These are phyloP conservation scores for Falco berigora DNA, from an alignment of 2,797 vertebrate species.

Conservation along the genomic window DNA sequence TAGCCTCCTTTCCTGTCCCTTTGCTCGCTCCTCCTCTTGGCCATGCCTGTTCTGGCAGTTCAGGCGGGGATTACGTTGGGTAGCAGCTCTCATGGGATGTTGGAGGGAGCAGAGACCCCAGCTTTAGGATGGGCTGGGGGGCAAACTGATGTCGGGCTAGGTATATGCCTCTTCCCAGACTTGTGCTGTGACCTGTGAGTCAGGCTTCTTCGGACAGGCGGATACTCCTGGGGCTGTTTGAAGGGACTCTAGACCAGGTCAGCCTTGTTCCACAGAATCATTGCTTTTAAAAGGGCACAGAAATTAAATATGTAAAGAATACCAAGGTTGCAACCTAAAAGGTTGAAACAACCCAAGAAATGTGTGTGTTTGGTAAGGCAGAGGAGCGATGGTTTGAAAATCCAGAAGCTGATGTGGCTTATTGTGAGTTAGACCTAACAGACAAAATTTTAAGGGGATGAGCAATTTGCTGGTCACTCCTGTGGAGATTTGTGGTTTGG, in stretches of 20 bases:
- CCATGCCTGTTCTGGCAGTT: not conserved
- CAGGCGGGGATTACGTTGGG: not conserved
- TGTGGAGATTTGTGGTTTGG: not conserved
- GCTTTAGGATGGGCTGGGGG: rapidly evolving
- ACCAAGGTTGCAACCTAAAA: not conserved
- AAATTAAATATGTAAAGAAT: not conserved
- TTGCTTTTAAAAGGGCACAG: not conserved
- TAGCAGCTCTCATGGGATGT: not conserved
- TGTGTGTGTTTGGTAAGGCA: not conserved
- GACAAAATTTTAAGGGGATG: not conserved
- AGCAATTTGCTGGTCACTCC: not conserved
- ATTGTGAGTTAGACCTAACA: not conserved
- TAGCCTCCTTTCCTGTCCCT: no score
- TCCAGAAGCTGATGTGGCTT: rapidly evolving
- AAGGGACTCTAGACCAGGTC: not conserved
- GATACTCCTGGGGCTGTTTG: not conserved
- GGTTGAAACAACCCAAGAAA: not conserved
- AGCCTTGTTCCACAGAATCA: not conserved
- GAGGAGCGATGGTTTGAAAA: not conserved
- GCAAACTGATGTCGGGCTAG: not conserved
- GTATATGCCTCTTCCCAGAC: not conserved
- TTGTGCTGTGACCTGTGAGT: not conserved
- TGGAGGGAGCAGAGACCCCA: not conserved
- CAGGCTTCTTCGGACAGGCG: not conserved
- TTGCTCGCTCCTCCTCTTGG: not conserved